Base-by-base conservation (phyloP, 1,140 invertebrate genomes). In the Anagrus nilaparvatae region DNA sequence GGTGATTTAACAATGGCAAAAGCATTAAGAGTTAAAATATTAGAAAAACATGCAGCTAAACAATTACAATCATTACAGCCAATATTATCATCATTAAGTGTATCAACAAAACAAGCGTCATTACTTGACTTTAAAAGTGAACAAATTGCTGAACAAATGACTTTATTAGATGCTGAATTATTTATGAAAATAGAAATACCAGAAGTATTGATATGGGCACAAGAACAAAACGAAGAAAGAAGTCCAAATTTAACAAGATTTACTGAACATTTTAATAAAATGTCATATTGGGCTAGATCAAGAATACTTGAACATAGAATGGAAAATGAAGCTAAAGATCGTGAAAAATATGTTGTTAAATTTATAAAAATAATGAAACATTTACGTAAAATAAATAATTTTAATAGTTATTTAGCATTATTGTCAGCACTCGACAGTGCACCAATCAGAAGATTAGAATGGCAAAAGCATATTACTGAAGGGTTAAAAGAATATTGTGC, bases 291-390 rank as follows among this genome's bases (percentile, higher is more conserved):
- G 96, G 64, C 65, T 9, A 54, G 65, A 31, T 69, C 65, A 4
- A 54, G 74, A 36, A 77, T 77, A 55, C 51, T 78, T 13, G 75
- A 78, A 47, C 74, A 77, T 42, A 62, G 93, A 28, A 77, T 81
- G 49, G 79, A 84, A 46, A 76, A 84, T 47, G 87, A 93, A 48
- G 83, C 87, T 8, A 89, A 89, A 57, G 91, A 96, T 49, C 75
- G 95, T n/a, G 95, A 99, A 67, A 87, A 86, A 61, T 93, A 92
- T 61, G 87, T 97, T 27, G 80, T 86, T 43, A 98, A 98, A 61
- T 96, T 97, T 59, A 88, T 99, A 25, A 98, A 98, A 68, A 94
- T 99, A 33, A 97, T 98, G 93, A 95, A 96, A 69, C 84, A 91
- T 57, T 69, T 99, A 43, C 74, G 94, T 44, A 96, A 96, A 63